These are phyloP conservation scores for Athrips mouffetella DNA, from an alignment of 2,888 invertebrate species.

Conservation along the genomic window DNA sequence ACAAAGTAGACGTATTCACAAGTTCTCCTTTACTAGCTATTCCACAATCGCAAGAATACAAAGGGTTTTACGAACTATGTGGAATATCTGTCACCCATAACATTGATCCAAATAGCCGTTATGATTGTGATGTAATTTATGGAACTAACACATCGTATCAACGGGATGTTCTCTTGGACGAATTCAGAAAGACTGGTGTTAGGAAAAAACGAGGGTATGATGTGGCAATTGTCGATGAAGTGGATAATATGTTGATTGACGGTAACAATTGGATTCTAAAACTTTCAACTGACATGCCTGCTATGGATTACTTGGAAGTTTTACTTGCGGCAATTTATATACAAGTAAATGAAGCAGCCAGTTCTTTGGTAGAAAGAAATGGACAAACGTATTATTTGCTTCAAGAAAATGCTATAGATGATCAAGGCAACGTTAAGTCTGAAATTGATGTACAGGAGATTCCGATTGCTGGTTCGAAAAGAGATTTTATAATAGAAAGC, in stretches of 20 bases:
- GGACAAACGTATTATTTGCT: slow-evolving; percentile 16
- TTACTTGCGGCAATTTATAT: slow-evolving; percentile 22
- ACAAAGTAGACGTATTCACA: slow-evolving; percentile 20
- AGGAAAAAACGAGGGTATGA: slow-evolving; percentile 18
- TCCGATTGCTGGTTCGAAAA: slow-evolving; percentile 14
- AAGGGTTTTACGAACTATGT: slow-evolving; percentile 8
- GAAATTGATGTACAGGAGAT: slow-evolving; percentile 12
- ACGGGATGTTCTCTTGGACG: slow-evolving; percentile 19
- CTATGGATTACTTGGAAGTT: slow-evolving; percentile 21
- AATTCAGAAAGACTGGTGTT: slow-evolving; percentile 17
- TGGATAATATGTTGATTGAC: slow-evolving; percentile 24
- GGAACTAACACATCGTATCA: slow-evolving; percentile 20
- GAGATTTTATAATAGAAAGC: slow-evolving; percentile 18
- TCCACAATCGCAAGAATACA: slow-evolving; percentile 16
- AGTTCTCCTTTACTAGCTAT: slow-evolving; percentile 20
- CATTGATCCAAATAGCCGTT: slow-evolving; percentile 1
- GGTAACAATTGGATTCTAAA: slow-evolving; percentile 21
- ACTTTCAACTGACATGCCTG: slow-evolving; percentile 18
- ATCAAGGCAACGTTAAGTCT: slow-evolving; percentile 14
- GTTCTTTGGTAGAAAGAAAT: slow-evolving; percentile 15
- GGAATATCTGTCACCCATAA: neutral
- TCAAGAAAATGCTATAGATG: slow-evolving; percentile 12
- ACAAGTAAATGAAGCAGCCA: slow-evolving; percentile 17
- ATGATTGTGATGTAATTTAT: slow-evolving; percentile 17
- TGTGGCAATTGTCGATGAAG: slow-evolving; percentile 22